These are phyloP conservation scores for Oscheius sp. DNA, from an alignment of 1,140 invertebrate species.

Conservation along the genomic window DNA sequence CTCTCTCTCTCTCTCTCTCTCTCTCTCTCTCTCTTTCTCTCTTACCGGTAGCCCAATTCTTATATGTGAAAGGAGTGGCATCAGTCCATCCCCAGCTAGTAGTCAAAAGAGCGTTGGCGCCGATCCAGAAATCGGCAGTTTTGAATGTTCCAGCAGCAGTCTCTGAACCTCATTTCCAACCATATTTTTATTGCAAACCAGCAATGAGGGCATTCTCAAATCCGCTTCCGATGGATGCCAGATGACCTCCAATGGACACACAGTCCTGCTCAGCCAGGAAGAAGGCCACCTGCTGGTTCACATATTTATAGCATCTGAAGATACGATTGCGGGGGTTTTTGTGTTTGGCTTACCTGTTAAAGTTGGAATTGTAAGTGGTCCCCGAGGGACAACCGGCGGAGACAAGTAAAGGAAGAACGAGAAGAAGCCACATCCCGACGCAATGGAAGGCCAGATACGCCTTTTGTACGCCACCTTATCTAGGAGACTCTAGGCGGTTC, in stretches of 20 bases:
- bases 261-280: conserved; percentile 3
- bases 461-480: too few species aligned
- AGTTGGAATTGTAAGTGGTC: background rate
- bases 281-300: background rate
- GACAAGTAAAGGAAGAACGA: background rate
- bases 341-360: background rate
- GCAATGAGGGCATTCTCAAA: background rate
- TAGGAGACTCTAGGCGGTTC: too few species aligned
- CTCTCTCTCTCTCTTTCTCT: too few species aligned
- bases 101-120: background rate
- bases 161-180: too few species aligned
- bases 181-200: too few species aligned
- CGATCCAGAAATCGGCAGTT: background rate
- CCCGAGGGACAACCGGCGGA: background rate
- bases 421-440: background rate
- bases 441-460: background rate
- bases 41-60: background rate
- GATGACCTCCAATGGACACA: background rate
- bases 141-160: background rate
- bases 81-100: background rate
- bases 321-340: background rate
- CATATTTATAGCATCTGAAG: conserved; percentile 3
- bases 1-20: too few species aligned
- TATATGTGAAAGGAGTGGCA: background rate
- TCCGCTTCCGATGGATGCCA: background rate